A percentile compares a stretch with the other conserved stretches of the same genome.
Conservation (phyloP, 2,888 invertebrate species). For the Gibbula magus region DNA sequence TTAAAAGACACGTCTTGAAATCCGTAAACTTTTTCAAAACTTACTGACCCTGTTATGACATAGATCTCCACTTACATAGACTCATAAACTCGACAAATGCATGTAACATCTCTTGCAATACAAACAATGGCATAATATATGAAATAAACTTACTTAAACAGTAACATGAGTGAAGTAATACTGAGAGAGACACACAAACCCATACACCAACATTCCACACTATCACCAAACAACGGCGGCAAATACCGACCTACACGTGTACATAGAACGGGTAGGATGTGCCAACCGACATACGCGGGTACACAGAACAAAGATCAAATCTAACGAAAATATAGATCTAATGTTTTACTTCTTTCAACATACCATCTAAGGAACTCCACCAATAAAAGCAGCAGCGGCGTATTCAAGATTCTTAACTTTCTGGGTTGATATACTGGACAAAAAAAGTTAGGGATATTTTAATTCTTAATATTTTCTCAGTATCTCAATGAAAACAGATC, state of each 20-base stretch:
- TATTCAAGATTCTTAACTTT: too few relatives aligned
- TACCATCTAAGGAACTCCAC: too few relatives aligned
- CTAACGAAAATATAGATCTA: too few relatives aligned
- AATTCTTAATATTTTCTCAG: too few relatives aligned
- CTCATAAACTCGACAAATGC: background rate
- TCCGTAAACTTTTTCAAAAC: background rate
- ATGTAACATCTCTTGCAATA: background rate
- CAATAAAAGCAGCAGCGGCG: too few relatives aligned
- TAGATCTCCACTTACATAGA: background rate
- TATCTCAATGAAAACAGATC: too few relatives aligned
- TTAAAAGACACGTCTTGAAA: background rate
- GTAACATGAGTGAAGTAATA: constrained; percentile 5
- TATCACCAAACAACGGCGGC: background rate
- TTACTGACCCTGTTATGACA: background rate
- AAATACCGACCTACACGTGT: background rate
- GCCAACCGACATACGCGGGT: background rate
- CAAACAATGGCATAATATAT: constrained; percentile 10
- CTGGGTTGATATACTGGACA: too few relatives aligned
- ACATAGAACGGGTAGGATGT: background rate
- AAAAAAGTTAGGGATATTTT: too few relatives aligned
- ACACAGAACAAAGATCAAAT: background rate
- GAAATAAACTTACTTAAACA: background rate
- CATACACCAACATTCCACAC: background rate
- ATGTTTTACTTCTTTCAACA: too few relatives aligned
- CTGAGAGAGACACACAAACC: background rate